Percentiles rank a stretch among this genome's conserved stretches.
Conservation (phyloP, 2,113 vertebrate species). For the Ictalurus punctatus region DNA sequence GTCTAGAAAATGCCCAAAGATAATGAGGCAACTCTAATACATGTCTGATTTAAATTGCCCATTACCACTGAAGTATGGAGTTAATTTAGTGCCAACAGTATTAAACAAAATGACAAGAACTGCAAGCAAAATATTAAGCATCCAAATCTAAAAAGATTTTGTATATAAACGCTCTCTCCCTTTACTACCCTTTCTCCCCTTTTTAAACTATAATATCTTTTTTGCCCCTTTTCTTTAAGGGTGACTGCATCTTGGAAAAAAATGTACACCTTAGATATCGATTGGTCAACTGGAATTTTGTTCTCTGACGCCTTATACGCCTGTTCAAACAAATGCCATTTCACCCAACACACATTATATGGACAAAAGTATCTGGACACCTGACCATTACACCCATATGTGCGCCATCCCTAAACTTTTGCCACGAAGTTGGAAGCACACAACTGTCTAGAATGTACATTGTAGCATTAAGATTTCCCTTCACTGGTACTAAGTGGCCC, state of each 20-base stretch:
- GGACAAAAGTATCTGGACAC: background rate
- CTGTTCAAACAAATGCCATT: background rate
- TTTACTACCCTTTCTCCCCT: background rate
- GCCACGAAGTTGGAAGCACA: background rate
- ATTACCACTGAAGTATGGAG: conserved; percentile 19
- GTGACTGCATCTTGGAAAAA: background rate
- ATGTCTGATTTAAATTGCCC: conserved; percentile 25
- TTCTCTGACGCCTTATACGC: background rate
- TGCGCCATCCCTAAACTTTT: background rate
- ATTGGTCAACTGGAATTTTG: background rate
- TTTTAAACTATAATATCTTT: background rate
- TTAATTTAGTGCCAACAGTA: conserved; percentile 13
- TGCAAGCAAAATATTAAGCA: background rate
- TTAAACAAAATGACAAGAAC: conserved; percentile 7
- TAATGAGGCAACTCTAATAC: conserved; percentile 40
- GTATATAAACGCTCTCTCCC: background rate
- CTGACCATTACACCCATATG: background rate
- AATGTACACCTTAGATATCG: background rate
- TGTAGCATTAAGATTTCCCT: background rate
- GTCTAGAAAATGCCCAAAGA: conserved; percentile 31
- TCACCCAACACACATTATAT: background rate
- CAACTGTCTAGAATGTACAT: background rate
- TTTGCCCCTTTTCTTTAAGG: background rate
- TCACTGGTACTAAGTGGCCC: background rate
- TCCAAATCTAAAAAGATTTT: background rate